These are phyloP conservation scores for Palythoa heliodiscus DNA, from an alignment of 92 coral and sea anemone species.

Conservation along the genomic window DNA sequence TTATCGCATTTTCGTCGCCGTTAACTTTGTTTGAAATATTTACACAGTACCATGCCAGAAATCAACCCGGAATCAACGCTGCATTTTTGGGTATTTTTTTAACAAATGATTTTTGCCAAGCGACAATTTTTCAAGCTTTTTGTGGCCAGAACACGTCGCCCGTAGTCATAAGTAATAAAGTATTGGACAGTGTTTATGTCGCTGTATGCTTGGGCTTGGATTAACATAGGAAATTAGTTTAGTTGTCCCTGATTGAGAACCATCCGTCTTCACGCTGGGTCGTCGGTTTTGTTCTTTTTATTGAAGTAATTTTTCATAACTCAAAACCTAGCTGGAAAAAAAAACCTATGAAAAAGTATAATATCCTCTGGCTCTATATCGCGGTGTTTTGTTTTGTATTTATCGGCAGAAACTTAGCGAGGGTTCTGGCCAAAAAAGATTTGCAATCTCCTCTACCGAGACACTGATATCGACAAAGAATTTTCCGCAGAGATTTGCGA, in stretches of 20 bases:
- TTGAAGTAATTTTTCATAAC: conserved; percentile 27
- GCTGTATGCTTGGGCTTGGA: conserved; percentile 6
- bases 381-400: conserved; percentile 13
- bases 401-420: conserved; percentile 7
- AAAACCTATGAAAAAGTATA: background rate
- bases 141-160: background rate
- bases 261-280: conserved; percentile 45
- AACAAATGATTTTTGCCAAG: background rate
- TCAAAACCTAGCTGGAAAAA: conserved; percentile 22
- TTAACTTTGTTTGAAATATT: conserved; percentile 72
- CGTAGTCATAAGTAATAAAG: background rate
- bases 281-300: conserved; percentile 33
- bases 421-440: conserved; percentile 16
- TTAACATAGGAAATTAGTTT: conserved; percentile 46
- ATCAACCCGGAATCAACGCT: conserved; percentile 38
- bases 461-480: background rate
- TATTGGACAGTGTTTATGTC: background rate
- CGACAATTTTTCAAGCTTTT: background rate
- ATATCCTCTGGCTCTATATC: background rate
- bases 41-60: conserved; percentile 52
- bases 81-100: background rate
- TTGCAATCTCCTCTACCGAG: background rate
- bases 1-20: conserved; percentile 61
- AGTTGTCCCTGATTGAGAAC: background rate
- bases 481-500: conserved; percentile 10